Base-by-base conservation (phyloP, 2,113 vertebrate species). In the Pelecanoides urinatrix region DNA sequence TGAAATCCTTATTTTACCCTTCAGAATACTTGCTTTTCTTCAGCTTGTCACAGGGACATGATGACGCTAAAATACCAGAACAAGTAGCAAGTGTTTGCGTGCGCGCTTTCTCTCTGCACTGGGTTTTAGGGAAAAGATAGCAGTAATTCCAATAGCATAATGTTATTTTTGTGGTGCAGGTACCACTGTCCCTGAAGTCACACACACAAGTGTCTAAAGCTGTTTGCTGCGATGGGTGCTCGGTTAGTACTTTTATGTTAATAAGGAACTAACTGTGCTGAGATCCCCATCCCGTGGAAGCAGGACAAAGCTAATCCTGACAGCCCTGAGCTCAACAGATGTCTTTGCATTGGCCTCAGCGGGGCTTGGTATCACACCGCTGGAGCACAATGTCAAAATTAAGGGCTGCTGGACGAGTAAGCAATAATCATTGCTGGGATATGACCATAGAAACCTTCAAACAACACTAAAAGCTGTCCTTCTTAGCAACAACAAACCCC, bases 381-480 rank as follows among this genome's bases (percentile, higher is more conserved):
- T 13, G 38, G 40, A 53, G 14, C 49, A 27, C 36, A 17, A 3
- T 1, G 42, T 29, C 47, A 11, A 42, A 56, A 62, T 68, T 36
- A 29, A 79, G 58, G 45, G 38, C 70, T 95, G 38, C n/a, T 45
- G 23, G 47, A 67, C n/a, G 40, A 32, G 21, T 52, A 45, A 58
- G 30, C 70, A 68, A 7, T 45, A 49, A 68, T n/a, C 8, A 8
- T 15, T 63, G 47, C 82, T 88, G 70, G 32, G 38, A 7, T 85
- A 42, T 30, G 47, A 49, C 34, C n/a, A 12, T 47, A 47, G 32
- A 79, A 78, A 79, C 26, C 25, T 65, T 71, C 22, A 11, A 72
- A 49, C 13, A 30, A 0, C 42, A 0, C 62, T 6, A 3, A 8
- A 55, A 50, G 16, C 7, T 14, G 72, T 5, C 17, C 36, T 50